A percentile compares a stretch with the other conserved stretches of the same genome.
Evolutionary conservation across 2,888 invertebrate species (phyloP).

Genomic region (Acanthosepion lycidas): DNA sequence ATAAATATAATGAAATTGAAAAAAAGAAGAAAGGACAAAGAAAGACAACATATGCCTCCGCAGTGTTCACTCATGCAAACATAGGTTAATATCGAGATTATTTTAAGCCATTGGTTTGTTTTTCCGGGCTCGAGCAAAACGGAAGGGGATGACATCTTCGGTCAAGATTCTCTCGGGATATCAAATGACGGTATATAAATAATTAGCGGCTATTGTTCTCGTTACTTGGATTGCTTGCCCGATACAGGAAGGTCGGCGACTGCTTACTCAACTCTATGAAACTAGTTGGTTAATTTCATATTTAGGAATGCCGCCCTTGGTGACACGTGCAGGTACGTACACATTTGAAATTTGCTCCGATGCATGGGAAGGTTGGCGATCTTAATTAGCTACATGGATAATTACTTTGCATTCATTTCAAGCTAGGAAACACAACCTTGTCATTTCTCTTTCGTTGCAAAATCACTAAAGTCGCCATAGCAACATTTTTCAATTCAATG

Average conservation of each 20-base stretch:
- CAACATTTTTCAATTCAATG: no score
- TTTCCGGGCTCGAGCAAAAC: background rate
- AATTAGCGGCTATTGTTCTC: slow-evolving; percentile 3
- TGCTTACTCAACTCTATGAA: background rate
- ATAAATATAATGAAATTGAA: no score
- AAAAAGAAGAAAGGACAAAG: background rate
- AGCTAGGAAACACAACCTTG: background rate
- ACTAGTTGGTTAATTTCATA: background rate
- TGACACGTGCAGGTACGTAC: background rate
- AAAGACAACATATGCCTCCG: background rate
- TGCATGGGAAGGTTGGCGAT: background rate
- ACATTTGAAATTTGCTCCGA: background rate
- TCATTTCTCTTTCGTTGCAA: background rate
- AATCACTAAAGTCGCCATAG: no score
- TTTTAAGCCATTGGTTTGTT: background rate
- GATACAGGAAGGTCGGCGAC: background rate
- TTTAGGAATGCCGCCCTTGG: no score
- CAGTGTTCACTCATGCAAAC: background rate
- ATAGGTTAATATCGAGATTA: no score
- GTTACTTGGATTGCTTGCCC: background rate
- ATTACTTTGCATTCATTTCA: background rate
- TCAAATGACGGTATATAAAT: background rate
- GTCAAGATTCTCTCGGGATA: background rate
- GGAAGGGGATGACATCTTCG: background rate
- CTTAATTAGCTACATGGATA: background rate